phyloP scores from a whole-genome alignment of 2,888 invertebrate genomes.

The Steinernema hermaphroditum region DNA sequence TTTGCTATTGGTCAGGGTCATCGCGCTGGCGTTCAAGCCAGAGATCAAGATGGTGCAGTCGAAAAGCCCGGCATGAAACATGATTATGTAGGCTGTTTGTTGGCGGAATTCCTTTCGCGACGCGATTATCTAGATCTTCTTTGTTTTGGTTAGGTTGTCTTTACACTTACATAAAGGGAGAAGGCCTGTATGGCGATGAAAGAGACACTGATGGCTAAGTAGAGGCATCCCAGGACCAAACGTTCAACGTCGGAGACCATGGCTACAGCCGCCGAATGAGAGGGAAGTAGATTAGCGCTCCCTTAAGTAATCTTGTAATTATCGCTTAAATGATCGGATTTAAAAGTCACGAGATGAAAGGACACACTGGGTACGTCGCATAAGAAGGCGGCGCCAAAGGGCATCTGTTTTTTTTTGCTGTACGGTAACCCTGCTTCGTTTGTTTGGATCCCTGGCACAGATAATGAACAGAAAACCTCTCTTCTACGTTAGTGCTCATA shows the following conservation, averaged over 20 bases:
- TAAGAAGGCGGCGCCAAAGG: too few relatives aligned
- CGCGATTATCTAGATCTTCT: neutral
- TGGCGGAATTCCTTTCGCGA: constrained; percentile 24
- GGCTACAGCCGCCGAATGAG: too few relatives aligned
- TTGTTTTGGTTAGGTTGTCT: neutral
- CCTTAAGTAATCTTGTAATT: too few relatives aligned
- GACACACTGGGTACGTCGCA: too few relatives aligned
- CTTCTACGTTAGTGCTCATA: too few relatives aligned
- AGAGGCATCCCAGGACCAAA: neutral
- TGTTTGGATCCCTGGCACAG: too few relatives aligned
- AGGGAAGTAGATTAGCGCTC: too few relatives aligned
- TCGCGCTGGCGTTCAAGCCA: constrained; percentile 11
- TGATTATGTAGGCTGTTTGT: constrained; percentile 22
- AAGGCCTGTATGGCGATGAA: neutral
- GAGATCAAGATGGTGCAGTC: constrained; percentile 13
- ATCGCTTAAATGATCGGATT: too few relatives aligned
- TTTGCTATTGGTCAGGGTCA: constrained; percentile 8
- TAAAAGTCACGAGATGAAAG: too few relatives aligned
- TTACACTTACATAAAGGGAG: neutral
- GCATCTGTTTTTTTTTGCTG: too few relatives aligned
- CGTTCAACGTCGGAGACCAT: neutral
- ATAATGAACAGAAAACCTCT: too few relatives aligned
- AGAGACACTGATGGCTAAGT: neutral
- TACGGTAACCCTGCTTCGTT: too few relatives aligned
- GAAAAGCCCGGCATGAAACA: constrained; percentile 16